Evolutionary conservation across 2,797 vertebrate species (phyloP), one percentile per base, ranked within the genome.

Genomic region (Typhlichthys subterraneus): DNA sequence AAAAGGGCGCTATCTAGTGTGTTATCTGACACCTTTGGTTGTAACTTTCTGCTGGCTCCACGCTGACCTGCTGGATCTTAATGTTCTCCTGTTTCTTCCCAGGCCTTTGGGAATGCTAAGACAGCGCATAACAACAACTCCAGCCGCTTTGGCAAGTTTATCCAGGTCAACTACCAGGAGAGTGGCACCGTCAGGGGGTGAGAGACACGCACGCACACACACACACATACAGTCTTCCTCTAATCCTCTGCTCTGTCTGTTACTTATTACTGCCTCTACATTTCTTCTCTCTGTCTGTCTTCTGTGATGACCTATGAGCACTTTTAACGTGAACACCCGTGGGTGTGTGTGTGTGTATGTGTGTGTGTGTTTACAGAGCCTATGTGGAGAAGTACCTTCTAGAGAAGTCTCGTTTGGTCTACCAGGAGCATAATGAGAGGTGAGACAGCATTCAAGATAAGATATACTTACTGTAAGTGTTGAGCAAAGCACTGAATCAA

Each of bases 111-210:
- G 71, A 97, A 97, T 65, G 96, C 96, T 2, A 97, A 97, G 86
- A 97, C 96, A 0, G 96, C 96, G 4, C 96, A 97, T 80, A 97
- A 97, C 88, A 96, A 97, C 90, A 97, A 97, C 91, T 97, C 96
- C 54, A 97, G 96, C 83, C 95, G 96, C 76, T 97, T 97, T 48
- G 96, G 96, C 50, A 97, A 97, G 63, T 97, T 97, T 81, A 97
- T 97, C 86, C 96, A 97, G 87, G 96, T 97, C 85, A 97, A 97
- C 81, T 97, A 97, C 77, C 95, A 96, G 87, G 96, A 97, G 91
- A 96, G 94, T 0, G 96, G 96, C 87, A 96, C 95, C 0, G 96
- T 97, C 67, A 85, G 94, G 57, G 96, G 96, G 96, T 97, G 81
- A 96, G 95, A 88, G 45, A n/a, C 23, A 61, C 54, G 53, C 19